Conservation (phyloP, 2,888 invertebrate genomes). For the Synergus umbraculus region DNA sequence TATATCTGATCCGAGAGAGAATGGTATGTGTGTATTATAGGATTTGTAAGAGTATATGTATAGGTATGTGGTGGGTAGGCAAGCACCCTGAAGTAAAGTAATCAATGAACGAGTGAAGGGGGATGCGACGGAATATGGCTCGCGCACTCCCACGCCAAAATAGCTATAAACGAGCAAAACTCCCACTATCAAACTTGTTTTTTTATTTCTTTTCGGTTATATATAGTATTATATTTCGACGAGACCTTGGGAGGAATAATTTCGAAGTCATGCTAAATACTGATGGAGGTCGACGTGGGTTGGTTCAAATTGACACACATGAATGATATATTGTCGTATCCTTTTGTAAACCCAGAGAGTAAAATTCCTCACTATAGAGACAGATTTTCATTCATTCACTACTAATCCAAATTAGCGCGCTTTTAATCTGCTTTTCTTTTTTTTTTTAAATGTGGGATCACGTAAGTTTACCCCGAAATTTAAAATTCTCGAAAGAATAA, state of each 20-base stretch:
- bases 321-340: neutral
- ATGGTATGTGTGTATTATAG: too few species aligned
- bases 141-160: neutral
- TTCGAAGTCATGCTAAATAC: constrained; percentile 5
- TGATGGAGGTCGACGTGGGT: constrained; percentile 14
- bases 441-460: too few species aligned
- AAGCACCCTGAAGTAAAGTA: neutral
- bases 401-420: too few species aligned
- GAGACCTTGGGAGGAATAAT: constrained; percentile 1
- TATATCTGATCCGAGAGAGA: neutral
- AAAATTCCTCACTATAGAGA: neutral
- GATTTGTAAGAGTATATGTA: too few species aligned
- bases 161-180: neutral
- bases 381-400: neutral
- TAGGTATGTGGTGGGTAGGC: neutral
- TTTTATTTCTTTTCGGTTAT: neutral
- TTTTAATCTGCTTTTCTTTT: too few species aligned
- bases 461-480: too few species aligned
- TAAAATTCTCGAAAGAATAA: too few species aligned
- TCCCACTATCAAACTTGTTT: neutral
- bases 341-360: neutral
- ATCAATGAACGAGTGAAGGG: neutral
- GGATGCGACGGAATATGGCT: neutral
- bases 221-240: neutral
- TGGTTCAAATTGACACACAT: neutral